These are phyloP conservation scores for Ceyx melanurus DNA, from an alignment of 2,113 vertebrate genomes.

Conservation along the genomic window DNA sequence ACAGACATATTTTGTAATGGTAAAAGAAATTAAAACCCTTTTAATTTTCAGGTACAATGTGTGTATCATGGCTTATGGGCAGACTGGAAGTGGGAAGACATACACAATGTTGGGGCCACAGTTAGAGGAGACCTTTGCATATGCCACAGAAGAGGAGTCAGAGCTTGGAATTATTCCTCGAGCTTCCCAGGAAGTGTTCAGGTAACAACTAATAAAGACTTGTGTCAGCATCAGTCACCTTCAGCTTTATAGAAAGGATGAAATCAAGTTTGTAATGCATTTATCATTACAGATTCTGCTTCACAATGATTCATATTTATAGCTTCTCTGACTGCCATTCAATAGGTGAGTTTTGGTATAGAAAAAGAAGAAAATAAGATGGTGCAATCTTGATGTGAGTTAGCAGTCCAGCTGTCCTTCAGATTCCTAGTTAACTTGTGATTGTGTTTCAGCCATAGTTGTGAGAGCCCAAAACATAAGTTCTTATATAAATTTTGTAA, in stretches of 20 bases:
- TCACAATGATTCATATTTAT: neutral
- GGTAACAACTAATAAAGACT: constrained; percentile 56
- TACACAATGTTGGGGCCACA: constrained; percentile 85
- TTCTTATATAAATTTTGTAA: neutral
- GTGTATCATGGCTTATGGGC: constrained; percentile 88
- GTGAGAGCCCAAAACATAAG: neutral
- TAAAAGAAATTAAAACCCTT: neutral
- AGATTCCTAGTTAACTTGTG: neutral
- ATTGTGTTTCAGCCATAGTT: neutral
- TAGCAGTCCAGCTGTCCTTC: neutral
- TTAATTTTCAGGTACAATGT: constrained; percentile 81
- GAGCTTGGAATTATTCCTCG: constrained; percentile 83
- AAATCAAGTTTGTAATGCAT: neutral
- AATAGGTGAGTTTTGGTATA: neutral
- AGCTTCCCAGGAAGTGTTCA: constrained; percentile 82
- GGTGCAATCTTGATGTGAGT: neutral
- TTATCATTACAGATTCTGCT: neutral
- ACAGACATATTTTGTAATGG: neutral
- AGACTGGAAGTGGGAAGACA: constrained; percentile 89
- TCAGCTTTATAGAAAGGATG: neutral
- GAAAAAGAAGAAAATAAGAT: neutral
- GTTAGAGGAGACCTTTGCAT: neutral
- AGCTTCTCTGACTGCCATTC: neutral
- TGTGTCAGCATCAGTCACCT: neutral
- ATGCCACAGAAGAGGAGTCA: neutral